These are phyloP conservation scores for Stenodema calcarata DNA, from an alignment of 2,888 invertebrate species.

Conservation along the genomic window DNA sequence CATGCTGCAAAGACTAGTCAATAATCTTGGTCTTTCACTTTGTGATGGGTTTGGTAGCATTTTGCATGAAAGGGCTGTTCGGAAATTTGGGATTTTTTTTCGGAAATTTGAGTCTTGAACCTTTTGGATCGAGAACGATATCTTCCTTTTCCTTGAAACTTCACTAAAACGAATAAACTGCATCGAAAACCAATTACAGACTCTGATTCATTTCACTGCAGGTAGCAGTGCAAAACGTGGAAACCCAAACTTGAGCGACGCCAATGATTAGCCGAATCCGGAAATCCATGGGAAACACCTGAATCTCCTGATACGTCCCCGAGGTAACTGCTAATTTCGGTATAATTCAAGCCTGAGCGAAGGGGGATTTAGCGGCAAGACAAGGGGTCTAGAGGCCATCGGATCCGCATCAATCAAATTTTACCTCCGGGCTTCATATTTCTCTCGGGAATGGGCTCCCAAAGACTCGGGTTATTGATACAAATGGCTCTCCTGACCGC, in stretches of 20 bases:
- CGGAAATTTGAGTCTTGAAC: too few species aligned
- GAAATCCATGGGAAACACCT: neutral
- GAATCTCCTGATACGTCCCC: neutral
- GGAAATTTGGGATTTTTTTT: too few species aligned
- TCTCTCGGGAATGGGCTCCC: neutral
- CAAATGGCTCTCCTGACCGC: neutral
- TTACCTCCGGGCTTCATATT: neutral
- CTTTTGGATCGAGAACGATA: too few species aligned
- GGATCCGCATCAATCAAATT: conserved; percentile 17
- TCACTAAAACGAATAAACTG: too few species aligned
- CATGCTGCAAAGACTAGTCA: too few species aligned
- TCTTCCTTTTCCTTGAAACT: too few species aligned
- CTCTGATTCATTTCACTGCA: too few species aligned
- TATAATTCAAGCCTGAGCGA: neutral
- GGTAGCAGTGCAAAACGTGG: neutral
- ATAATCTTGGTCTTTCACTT: too few species aligned
- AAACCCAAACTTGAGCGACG: neutral
- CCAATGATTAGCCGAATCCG: neutral
- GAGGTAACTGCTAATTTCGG: neutral
- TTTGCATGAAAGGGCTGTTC: too few species aligned
- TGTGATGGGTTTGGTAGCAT: too few species aligned
- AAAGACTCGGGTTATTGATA: neutral
- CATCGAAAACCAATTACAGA: too few species aligned
- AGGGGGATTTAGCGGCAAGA: neutral
- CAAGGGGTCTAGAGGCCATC: neutral